Evolutionary conservation across 2,113 vertebrate species (phyloP), one percentile per base, ranked within the genome.

Genomic region (Narcine bancroftii): DNA sequence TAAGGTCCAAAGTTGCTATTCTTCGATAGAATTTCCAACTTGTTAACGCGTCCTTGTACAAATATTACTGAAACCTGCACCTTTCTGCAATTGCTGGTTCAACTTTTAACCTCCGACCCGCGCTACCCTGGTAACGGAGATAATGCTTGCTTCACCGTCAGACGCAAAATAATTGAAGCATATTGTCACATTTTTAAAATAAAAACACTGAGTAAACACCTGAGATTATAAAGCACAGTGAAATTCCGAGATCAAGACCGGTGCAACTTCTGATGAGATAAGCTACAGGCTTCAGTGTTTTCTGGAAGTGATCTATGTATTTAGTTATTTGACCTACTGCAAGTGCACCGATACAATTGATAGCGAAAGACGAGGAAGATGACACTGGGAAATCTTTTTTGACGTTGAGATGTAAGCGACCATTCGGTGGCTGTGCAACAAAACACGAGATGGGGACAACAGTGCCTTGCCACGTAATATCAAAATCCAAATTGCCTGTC

Each of bases 181-280:
- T 91, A 87, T 36, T 36, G 6, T 13, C 53, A 87, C 15, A 26
- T 45, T 91, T 69, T 91, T 39, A 91, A 66, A 39, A 42, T 60
- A 63, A 81, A 60, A n/a, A 53, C 56, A 91, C 45, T 91, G 69
- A 91, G 47, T 91, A 69, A 91, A 91, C 63, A 91, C 63, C 89
- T 29, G 87, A 42, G 0, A 63, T 24, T 33, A 6, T 45, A 91
- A 91, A 36, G 81, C 65, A 4, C 63, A 33, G 42, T 69, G 63
- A 65, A 91, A 91, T 42, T 21, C 56, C 26, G 63, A 45, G 63
- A 91, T 66, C 87, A 91, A 91, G 81, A 91, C 65, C 63, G 13
- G 89, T 13, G 63, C 36, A 91, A 19, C 39, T 42, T 66, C 63
- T 11, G 65, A 69, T 36, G 65, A 91, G 65, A 91, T 69, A 69